These are phyloP conservation scores for Thomomys bottae DNA, from an alignment of 2,113 vertebrate genomes.

Conservation along the genomic window DNA sequence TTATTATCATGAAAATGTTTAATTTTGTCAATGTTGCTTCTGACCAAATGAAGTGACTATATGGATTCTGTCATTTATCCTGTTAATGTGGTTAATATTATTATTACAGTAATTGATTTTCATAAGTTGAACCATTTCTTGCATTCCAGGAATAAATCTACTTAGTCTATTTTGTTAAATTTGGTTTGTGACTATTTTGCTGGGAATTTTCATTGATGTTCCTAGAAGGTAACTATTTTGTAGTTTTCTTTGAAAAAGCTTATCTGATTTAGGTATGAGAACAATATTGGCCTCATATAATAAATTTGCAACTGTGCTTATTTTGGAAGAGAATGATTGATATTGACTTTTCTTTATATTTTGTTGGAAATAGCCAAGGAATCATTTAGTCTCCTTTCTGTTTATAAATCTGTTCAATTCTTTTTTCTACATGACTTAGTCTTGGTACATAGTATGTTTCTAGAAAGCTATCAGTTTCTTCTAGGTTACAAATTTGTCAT, in stretches of 20 bases:
- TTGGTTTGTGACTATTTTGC: too few species aligned
- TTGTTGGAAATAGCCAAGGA: not conserved
- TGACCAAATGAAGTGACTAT: not conserved
- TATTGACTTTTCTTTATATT: not conserved
- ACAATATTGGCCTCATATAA: too few species aligned
- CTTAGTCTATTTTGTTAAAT: not conserved
- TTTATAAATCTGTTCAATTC: not conserved
- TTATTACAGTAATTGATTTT: not conserved
- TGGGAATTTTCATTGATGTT: not conserved
- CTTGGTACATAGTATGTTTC: not conserved
- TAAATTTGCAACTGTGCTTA: not conserved
- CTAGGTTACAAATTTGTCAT: too few species aligned
- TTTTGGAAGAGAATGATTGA: not conserved
- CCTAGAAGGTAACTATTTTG: not conserved
- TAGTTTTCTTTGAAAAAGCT: not conserved
- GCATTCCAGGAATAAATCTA: not conserved
- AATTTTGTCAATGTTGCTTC: not conserved
- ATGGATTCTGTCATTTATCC: too few species aligned
- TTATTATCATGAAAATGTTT: not conserved
- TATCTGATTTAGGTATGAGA: not conserved
- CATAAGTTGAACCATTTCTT: not conserved
- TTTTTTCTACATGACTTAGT: not conserved
- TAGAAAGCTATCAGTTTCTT: too few species aligned
- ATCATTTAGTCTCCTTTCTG: not conserved
- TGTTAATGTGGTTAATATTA: not conserved